A percentile compares a stretch with the other conserved stretches of the same genome.
phyloP scores from a whole-genome alignment of 2,797 vertebrate genomes.

The Phyllotis vaccarum region DNA sequence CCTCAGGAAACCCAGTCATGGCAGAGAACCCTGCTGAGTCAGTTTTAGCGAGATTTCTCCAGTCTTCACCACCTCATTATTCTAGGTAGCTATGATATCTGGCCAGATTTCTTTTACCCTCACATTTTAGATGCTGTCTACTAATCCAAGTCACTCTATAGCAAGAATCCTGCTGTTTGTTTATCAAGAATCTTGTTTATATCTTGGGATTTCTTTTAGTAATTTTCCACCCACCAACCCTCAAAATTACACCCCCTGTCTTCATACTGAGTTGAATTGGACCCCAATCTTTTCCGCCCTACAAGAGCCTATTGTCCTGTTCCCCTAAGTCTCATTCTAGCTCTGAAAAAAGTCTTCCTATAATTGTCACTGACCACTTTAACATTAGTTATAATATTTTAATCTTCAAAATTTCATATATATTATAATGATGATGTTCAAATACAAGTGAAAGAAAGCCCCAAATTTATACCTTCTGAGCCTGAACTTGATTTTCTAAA shows the following conservation, averaged over 20 bases:
- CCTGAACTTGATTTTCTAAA: constrained; percentile 34
- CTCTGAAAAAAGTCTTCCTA: neutral
- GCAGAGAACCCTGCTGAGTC: neutral
- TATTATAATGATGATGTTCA: neutral
- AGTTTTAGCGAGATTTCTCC: neutral
- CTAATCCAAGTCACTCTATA: neutral
- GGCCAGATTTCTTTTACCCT: neutral
- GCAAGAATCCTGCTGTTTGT: neutral
- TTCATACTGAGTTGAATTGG: neutral
- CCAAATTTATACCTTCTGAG: neutral
- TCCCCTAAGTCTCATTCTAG: neutral
- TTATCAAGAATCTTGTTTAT: neutral
- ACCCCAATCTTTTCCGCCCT: neutral
- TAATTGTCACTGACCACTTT: neutral
- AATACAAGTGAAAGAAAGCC: neutral
- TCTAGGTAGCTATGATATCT: neutral
- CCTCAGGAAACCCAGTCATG: neutral
- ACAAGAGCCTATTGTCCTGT: neutral
- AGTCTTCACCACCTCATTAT: neutral
- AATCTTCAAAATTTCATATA: neutral
- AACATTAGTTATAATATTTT: neutral
- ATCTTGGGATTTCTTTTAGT: neutral
- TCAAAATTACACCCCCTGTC: neutral
- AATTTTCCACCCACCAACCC: neutral
- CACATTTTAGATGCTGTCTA: neutral